These are phyloP conservation scores for Nibea coibor DNA, from an alignment of 2,113 vertebrate species.

Conservation along the genomic window DNA sequence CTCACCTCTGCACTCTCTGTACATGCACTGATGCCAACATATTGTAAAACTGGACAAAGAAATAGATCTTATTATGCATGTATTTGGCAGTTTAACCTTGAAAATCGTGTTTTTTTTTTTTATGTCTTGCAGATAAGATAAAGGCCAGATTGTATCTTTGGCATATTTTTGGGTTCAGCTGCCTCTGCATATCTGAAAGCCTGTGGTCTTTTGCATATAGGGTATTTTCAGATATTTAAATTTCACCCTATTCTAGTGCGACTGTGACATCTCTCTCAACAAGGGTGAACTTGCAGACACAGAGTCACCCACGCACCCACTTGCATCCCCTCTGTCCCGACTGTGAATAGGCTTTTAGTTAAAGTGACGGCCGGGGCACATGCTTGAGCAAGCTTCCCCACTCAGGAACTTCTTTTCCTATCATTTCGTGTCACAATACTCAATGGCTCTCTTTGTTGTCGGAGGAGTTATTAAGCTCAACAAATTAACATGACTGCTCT, in stretches of 20 bases:
- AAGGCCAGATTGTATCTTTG: constrained; percentile 50
- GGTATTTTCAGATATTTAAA: constrained; percentile 64
- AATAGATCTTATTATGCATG: constrained; percentile 21
- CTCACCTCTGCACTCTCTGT: constrained; percentile 25
- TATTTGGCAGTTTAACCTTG: constrained; percentile 47
- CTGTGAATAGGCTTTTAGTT: constrained; percentile 67
- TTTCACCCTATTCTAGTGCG: constrained; percentile 35
- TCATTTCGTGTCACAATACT: constrained; percentile 77
- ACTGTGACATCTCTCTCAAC: constrained; percentile 36
- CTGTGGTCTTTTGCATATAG: constrained; percentile 29
- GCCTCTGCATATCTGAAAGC: constrained; percentile 38
- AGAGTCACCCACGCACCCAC: constrained; percentile 30
- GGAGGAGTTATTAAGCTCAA: constrained; percentile 65
- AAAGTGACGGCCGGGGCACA: constrained; percentile 55
- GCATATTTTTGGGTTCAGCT: constrained; percentile 52
- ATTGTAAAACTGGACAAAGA: constrained; percentile 12
- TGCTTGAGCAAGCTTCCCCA: constrained; percentile 69
- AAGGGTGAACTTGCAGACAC: constrained; percentile 11
- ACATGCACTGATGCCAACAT: constrained; percentile 22
- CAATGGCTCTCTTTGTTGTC: constrained; percentile 75
- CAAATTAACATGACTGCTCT: constrained; percentile 65
- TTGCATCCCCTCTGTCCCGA: constrained; percentile 44
- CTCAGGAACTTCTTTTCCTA: constrained; percentile 68
- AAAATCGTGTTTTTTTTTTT: constrained; percentile 19
- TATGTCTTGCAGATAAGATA: constrained; percentile 27